A percentile compares a stretch with the other conserved stretches of the same genome.
These are phyloP conservation scores for Urocyon cinereoargenteus DNA, from an alignment of 2,797 vertebrate genomes.

Conservation along the genomic window DNA sequence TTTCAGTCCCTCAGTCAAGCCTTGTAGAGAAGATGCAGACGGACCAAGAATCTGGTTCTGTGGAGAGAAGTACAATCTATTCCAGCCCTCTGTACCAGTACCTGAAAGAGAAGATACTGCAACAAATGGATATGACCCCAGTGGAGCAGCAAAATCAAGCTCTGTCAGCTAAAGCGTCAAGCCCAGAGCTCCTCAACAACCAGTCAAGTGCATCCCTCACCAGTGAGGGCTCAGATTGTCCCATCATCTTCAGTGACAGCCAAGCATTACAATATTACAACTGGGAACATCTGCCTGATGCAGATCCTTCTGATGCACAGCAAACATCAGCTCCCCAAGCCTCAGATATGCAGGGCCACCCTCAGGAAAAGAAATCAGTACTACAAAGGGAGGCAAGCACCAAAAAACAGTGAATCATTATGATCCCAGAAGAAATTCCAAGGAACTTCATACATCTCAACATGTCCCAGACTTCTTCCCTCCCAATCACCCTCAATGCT, in stretches of 20 bases:
- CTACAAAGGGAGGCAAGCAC: background rate
- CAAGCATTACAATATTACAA: background rate
- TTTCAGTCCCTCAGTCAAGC: background rate
- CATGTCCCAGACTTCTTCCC: background rate
- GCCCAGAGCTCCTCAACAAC: background rate
- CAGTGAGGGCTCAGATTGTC: background rate
- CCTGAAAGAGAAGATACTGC: background rate
- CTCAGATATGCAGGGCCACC: background rate
- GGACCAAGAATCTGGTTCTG: background rate
- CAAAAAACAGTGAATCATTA: background rate
- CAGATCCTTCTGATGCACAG: background rate
- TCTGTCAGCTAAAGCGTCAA: background rate
- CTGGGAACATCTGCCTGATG: background rate
- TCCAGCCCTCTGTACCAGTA: background rate
- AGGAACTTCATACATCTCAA: background rate
- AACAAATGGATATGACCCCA: background rate
- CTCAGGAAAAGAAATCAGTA: background rate
- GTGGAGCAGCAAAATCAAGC: background rate
- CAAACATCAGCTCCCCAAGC: background rate
- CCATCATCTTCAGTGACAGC: background rate
- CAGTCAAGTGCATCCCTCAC: background rate
- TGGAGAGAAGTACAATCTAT: background rate
- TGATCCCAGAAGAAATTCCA: background rate
- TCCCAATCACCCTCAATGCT: background rate
- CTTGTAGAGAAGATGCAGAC: background rate